Evolutionary conservation across 2,113 vertebrate genomes (phyloP), one percentile per base, ranked within the genome.

Genomic region (Siniperca knerii): DNA sequence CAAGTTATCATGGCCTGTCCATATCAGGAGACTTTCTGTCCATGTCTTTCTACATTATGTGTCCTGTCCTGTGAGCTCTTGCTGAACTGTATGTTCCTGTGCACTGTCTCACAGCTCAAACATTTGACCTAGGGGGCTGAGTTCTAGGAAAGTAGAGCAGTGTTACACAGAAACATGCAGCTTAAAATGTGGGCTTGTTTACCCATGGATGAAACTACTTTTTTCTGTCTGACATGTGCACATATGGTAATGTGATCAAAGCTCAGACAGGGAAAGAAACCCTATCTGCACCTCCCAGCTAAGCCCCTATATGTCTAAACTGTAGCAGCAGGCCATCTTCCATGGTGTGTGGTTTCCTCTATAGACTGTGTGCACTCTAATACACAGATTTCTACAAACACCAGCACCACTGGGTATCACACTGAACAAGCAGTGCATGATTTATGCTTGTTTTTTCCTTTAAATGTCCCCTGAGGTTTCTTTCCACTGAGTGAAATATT

Each of bases 91-190:
- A 48, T 48, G 37, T 40, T 83, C 48, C 46, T 12, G 33, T 10
- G 4, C 50, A 46, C 66, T 44, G 40, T 8, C 37, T 21, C 58
- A 13, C 42, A 40, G 18, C 74, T 42, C 18, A 64, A 54, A 92
- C 90, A 89, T 92, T 89, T 92, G 70, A 70, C 90, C 87, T n/a
- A 92, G 23, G 2, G 18, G 1, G 42, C 12, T 29, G 58, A 66
- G 68, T 90, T 90, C 82, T 77, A 42, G 37, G 89, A 92, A 91
- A 68, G 13, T 29, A 54, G 35, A 79, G 2, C 61, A 25, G 67
- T 58, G n/a, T 68, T 29, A 67, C n/a, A 29, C 70, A 72, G 33
- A 76, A 77, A 15, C 48, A 4, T 25, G 5, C 25, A 15, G 44
- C 25, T 73, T 42, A 37, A 60, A 72, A 75, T 25, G 37, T 61